phyloP scores from a whole-genome alignment of 2,113 vertebrate genomes.

The Anser cygnoides region DNA sequence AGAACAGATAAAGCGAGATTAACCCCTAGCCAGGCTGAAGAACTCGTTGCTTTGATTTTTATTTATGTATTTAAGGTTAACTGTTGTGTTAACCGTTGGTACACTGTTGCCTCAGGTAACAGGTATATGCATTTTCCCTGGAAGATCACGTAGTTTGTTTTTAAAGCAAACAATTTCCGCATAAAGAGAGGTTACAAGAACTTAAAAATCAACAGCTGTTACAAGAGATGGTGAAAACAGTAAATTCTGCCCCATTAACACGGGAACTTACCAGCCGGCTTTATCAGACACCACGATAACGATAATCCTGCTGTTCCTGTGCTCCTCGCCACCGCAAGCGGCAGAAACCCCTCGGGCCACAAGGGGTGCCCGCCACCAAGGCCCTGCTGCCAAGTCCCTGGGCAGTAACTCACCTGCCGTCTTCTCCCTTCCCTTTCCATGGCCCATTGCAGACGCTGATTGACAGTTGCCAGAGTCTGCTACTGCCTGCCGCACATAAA shows the following conservation, averaged over 20 bases:
- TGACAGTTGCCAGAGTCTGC: slow-evolving; percentile 19
- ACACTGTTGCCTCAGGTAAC: fast-evolving
- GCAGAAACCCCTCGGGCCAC: not conserved
- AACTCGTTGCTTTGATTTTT: not conserved
- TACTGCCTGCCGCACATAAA: slow-evolving; percentile 20
- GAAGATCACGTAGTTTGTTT: not conserved
- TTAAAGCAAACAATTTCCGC: not conserved
- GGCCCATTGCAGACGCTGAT: slow-evolving; percentile 29
- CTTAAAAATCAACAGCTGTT: not conserved
- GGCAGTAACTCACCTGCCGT: not conserved
- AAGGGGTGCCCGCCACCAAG: not conserved
- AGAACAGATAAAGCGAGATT: not conserved
- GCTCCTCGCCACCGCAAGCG: not conserved
- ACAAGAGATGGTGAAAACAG: not conserved
- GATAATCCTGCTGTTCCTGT: not conserved
- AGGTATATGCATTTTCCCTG: not conserved
- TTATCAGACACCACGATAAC: not conserved
- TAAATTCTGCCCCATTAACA: not conserved
- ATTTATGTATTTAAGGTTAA: not conserved
- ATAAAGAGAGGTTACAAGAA: not conserved
- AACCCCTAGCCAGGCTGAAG: not conserved
- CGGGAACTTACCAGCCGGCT: not conserved
- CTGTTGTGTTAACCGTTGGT: not conserved
- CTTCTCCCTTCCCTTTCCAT: not conserved
- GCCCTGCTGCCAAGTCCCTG: not conserved